Conservation (phyloP, 2,113 vertebrate species). For the Heliornis fulica region DNA sequence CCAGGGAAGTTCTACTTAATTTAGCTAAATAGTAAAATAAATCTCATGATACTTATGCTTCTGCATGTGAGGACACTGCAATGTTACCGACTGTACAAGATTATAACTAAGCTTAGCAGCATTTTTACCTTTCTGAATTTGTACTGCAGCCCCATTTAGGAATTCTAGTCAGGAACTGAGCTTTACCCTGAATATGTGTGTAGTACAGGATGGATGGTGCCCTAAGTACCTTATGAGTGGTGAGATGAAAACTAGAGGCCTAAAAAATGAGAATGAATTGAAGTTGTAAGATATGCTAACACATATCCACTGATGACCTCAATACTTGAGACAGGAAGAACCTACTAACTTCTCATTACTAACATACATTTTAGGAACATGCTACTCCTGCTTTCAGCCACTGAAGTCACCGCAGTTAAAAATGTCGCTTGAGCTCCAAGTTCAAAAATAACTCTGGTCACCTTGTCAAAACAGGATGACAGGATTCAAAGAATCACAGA, state of each 20-base stretch:
- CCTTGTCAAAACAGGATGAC: background rate
- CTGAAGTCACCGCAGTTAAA: background rate
- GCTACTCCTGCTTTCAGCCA: background rate
- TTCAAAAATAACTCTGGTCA: background rate
- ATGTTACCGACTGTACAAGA: background rate
- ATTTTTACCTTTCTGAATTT: background rate
- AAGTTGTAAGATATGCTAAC: background rate
- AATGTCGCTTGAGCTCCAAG: background rate
- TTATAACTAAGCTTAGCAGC: background rate
- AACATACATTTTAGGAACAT: fast-evolving
- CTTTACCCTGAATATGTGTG: background rate
- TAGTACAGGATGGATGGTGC: background rate
- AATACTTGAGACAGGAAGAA: background rate
- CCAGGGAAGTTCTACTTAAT: background rate
- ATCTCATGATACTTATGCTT: background rate
- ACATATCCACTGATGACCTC: background rate
- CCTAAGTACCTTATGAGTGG: background rate
- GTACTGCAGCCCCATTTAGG: background rate
- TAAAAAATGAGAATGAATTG: background rate
- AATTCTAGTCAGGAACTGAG: background rate
- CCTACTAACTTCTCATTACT: background rate
- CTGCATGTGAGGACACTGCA: background rate
- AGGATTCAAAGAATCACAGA: background rate
- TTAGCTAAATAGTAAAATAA: background rate
- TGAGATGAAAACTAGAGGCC: background rate